Evolutionary conservation across 92 coral and sea anemone species (phyloP).

Genomic region (Epizoanthus rinbou): DNA sequence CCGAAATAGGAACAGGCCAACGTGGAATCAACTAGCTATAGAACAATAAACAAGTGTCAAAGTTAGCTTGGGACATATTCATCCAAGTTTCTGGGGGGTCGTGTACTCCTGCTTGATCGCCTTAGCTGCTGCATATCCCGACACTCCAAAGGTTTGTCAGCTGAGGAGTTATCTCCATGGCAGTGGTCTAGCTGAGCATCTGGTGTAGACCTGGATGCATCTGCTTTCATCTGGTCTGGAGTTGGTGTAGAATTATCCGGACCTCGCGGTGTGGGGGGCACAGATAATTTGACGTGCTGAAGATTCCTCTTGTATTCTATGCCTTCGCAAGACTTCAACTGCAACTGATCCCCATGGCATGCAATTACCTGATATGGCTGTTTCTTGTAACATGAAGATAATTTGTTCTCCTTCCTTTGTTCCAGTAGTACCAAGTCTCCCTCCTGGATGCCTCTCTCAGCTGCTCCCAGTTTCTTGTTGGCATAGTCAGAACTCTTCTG

Average conservation of each 20-base stretch:
- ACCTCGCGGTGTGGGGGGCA: constrained; percentile 26
- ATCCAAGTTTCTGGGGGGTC: constrained; percentile 34
- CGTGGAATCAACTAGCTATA: too few relatives aligned
- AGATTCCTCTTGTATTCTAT: constrained; percentile 57
- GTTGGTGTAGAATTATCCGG: not conserved
- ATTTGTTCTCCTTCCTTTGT: constrained; percentile 60
- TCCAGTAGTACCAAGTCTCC: constrained; percentile 60
- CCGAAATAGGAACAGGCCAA: too few relatives aligned
- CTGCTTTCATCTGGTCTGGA: not conserved
- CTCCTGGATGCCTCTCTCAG: constrained; percentile 41
- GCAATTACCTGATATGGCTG: constrained; percentile 52
- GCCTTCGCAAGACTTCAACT: constrained; percentile 49
- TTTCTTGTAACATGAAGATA: constrained; percentile 52
- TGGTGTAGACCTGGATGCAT: too few relatives aligned
- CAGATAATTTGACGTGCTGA: constrained; percentile 48
- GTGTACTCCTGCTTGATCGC: constrained; percentile 37
- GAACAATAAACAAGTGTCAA: not conserved
- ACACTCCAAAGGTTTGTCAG: too few relatives aligned
- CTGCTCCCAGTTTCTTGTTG: constrained; percentile 15
- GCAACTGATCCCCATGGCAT: constrained; percentile 53
- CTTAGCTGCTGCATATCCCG: constrained; percentile 1
- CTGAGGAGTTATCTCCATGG: too few relatives aligned
- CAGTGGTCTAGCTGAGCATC: too few relatives aligned
- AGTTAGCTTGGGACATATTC: constrained; percentile 41
- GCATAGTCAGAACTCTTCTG: constrained; percentile 49